Base-by-base conservation (phyloP, 2,113 vertebrate species). In the Oreochromis spilurus region DNA sequence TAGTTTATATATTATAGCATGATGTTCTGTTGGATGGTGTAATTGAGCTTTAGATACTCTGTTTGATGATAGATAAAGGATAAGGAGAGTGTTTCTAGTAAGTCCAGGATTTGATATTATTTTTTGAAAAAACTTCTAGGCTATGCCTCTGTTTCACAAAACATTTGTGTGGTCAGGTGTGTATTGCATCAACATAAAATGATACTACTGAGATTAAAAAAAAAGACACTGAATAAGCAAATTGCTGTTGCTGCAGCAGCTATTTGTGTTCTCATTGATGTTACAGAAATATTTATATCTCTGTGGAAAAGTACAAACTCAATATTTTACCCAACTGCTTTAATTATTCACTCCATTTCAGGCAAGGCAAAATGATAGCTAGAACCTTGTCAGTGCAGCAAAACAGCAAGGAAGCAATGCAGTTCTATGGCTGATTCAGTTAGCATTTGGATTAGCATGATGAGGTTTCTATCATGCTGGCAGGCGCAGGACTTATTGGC, bases 221-320 rank as follows among this genome's bases (percentile, higher is more conserved):
- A 48, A 53, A 88, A 86, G 82, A 24, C 14, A 62, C 17, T 36
- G 81, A 84, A 88, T 67, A 75, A 48, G 19, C 31, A 83, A 82
- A 81, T 21, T 58, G 52, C 34, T 79, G 75, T 36, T 43, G 82
- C 82, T 54, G 65, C 45, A 67, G 75, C 48, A 84, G 82, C 65
- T 84, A 82, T 93, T 89, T 92, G 53, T 90, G 81, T 87, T 92
- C 62, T 70, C 70, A 48, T 6, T 84, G 88, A 89, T 90, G 86
- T 91, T 88, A 87, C 54, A 89, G 84, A 92, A 91, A 94, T 92
- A 93, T 92, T 91, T 89, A 93, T 93, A 53, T 77, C 65, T 83
- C 86, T 88, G 79, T 89, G 83, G 81, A 87, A 84, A 89, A 89
- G 78, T 72, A 80, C 24, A 91, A 90, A 87, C 60, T 91, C 87